phyloP scores from a whole-genome alignment of 2,888 invertebrate genomes.

The Agonopterix arenella region DNA sequence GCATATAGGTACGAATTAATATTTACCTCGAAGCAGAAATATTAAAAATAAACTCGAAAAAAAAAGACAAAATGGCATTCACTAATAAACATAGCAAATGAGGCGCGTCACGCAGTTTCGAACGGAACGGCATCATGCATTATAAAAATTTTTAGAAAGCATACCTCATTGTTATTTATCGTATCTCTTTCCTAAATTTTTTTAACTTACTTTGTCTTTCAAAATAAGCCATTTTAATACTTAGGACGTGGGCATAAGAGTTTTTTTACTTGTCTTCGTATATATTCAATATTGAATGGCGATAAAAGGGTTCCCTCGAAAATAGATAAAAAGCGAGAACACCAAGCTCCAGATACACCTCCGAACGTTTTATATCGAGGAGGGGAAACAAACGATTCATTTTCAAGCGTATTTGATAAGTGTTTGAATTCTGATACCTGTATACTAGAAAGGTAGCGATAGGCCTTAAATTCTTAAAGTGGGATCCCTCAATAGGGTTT shows the following conservation, averaged over 20 bases:
- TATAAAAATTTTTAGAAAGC: slow-evolving; percentile 10
- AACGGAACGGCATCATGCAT: slow-evolving; percentile 6
- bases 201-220: too few species aligned
- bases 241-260: too few species aligned
- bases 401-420: neutral
- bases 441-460: too few species aligned
- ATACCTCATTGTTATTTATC: slow-evolving; percentile 16
- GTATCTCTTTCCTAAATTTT: slow-evolving; percentile 8
- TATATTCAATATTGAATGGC: slow-evolving; percentile 11
- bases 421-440: too few species aligned
- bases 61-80: neutral
- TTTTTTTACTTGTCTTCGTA: too few species aligned
- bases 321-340: slow-evolving; percentile 11
- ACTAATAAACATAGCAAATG: slow-evolving; percentile 6
- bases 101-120: slow-evolving; percentile 5
- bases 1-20: too few species aligned
- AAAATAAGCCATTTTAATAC: too few species aligned
- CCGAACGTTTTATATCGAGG: slow-evolving; percentile 1
- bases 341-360: slow-evolving; percentile 3
- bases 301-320: slow-evolving; percentile 16
- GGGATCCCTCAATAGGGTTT: too few species aligned
- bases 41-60: slow-evolving; percentile 4
- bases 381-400: slow-evolving; percentile 3
- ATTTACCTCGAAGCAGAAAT: neutral
- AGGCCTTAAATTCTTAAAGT: too few species aligned